phyloP scores from a whole-genome alignment of 2,797 vertebrate species.

The Chrysocyon brachyurus region DNA sequence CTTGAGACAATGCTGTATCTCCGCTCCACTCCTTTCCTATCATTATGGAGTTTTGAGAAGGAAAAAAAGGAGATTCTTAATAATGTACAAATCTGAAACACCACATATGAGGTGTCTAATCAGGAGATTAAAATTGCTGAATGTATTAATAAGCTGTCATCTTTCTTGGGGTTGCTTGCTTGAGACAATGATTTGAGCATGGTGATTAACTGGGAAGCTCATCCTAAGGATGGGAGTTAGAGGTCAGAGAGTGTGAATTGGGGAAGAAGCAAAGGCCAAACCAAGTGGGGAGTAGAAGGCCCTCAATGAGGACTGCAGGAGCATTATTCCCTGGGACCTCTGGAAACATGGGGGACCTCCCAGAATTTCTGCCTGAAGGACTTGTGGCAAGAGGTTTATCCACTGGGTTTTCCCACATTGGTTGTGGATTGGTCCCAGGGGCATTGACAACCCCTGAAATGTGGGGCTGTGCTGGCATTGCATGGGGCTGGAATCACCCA shows the following conservation, averaged over 20 bases:
- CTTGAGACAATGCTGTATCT: not conserved
- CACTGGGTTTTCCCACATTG: not conserved
- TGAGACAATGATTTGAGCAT: not conserved
- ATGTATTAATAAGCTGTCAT: not conserved
- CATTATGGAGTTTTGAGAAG: not conserved
- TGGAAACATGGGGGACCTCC: not conserved
- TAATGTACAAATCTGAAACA: not conserved
- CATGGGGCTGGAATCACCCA: not conserved
- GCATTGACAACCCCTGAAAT: not conserved
- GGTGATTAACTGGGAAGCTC: not conserved
- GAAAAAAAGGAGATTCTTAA: not conserved
- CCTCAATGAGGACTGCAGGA: fast-evolving
- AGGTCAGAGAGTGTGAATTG: not conserved
- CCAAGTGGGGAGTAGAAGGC: not conserved
- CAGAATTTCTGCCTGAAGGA: not conserved
- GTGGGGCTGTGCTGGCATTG: not conserved
- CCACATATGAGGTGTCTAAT: not conserved
- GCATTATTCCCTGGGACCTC: not conserved
- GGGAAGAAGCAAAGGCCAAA: not conserved
- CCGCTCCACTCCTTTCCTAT: not conserved
- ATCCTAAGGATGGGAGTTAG: not conserved
- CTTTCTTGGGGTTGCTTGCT: not conserved
- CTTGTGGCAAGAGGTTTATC: not conserved
- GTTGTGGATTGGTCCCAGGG: not conserved
- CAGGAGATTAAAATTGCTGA: not conserved